Evolutionary conservation across 2,888 invertebrate species (phyloP).

Genomic region (Caenorhabditis sp.): DNA sequence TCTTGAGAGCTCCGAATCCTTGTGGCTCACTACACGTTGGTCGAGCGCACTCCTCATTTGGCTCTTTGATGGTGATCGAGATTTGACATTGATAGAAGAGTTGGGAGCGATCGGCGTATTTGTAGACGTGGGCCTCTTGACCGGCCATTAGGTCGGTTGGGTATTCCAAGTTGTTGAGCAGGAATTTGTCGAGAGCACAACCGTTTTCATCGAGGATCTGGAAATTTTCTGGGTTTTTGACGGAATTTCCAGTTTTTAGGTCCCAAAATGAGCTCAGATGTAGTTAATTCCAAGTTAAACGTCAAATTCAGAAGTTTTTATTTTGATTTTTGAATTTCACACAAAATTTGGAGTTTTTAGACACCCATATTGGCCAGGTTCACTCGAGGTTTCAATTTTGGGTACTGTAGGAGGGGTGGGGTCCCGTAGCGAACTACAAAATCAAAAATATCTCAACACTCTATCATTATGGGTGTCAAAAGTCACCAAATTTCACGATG

Average conservation of each 20-base stretch:
- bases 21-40: constrained; percentile 67
- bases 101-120: constrained; percentile 66
- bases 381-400: no score
- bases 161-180: constrained; percentile 69
- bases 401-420: no score
- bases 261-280: no score
- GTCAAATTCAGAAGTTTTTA: no score
- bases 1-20: constrained; percentile 65
- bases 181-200: constrained; percentile 61
- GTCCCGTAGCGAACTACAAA: no score
- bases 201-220: constrained; percentile 59
- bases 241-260: neutral
- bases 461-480: no score
- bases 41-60: constrained; percentile 67
- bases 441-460: no score
- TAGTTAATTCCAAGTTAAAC: no score
- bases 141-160: constrained; percentile 67
- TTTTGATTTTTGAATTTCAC: no score
- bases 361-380: no score
- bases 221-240: neutral
- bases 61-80: constrained; percentile 67
- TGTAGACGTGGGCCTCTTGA: constrained; percentile 69
- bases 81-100: constrained; percentile 70
- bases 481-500: no score
- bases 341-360: no score